Base-by-base conservation (phyloP, 2,888 invertebrate species). In the Orthosia gracilis region DNA sequence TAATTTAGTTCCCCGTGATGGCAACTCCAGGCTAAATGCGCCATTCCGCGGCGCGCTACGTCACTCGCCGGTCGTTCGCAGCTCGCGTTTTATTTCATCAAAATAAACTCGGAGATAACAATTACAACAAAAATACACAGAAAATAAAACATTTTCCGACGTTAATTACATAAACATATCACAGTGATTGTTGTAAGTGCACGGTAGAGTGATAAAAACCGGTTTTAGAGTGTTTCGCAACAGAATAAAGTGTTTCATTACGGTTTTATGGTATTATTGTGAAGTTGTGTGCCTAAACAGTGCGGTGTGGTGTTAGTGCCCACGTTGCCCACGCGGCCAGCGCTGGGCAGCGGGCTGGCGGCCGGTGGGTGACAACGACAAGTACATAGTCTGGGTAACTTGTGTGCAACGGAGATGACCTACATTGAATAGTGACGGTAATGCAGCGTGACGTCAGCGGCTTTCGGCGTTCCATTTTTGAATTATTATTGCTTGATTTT, bases 21-120 rank as follows among this genome's bases (percentile, higher is more conserved):
- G 93, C 92, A 94, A 89, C 93, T n/a, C 88, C 90, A 69, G 59
- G 15, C 73, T 49, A 89, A 91, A 92, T 94, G 93, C 94, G 94
- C 94, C 94, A 94, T 93, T 94, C 91, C 91, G 91, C 92, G 91
- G 82, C 85, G 85, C 84, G 83, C 84, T 62, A 79, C 77, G 77
- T 79, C 86, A 85, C 84, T 86, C 83, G 87, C 52, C 69, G 82
- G 78, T 21, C 78, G 87, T 63, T 82, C 66, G 83, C 45, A 88
- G 86, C 83, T 81, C 84, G 72, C 71, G 77, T 69, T 81, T 85
- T 85, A 89, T 89, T 90, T 90, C 90, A 92, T 84, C 88, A 91
- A 89, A 92, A 92, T 89, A 94, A 92, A 92, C 90, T 89, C 80
- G 80, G 85, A 78, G 80, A 82, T 67, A 81, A 81, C 77, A 87